These are phyloP conservation scores for Andrena hattorfiana DNA, from an alignment of 2,888 invertebrate species.

Conservation along the genomic window DNA sequence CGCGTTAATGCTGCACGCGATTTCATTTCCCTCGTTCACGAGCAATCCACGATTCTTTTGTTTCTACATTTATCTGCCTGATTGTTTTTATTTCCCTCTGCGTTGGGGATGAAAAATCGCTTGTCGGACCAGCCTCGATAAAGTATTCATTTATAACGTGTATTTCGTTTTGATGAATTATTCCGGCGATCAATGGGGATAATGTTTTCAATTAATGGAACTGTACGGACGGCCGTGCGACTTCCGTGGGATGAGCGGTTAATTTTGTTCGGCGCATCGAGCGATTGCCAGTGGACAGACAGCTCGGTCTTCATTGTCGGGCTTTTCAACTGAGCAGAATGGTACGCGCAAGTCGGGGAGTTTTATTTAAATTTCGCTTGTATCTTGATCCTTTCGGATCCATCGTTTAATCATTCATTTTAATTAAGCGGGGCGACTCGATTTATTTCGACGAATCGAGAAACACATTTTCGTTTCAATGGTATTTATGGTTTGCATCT, in stretches of 20 bases:
- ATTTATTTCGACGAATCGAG: background rate
- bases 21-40: background rate
- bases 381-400: background rate
- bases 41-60: background rate
- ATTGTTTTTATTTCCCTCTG: background rate
- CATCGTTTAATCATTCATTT: background rate
- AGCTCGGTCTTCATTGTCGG: background rate
- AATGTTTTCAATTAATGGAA: conserved; percentile 11
- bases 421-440: background rate
- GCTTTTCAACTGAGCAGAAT: background rate
- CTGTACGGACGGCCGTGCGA: background rate
- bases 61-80: background rate
- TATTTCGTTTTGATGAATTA: background rate
- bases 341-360: background rate
- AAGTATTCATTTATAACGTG: background rate
- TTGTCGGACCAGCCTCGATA: background rate
- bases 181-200: background rate
- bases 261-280: background rate
- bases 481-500: background rate
- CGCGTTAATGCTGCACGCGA: background rate
- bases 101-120: background rate
- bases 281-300: background rate
- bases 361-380: background rate
- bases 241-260: background rate
- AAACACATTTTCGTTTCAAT: background rate